These are phyloP conservation scores for Eudyptes chrysolophus DNA, from an alignment of 2,113 vertebrate genomes.

Conservation along the genomic window DNA sequence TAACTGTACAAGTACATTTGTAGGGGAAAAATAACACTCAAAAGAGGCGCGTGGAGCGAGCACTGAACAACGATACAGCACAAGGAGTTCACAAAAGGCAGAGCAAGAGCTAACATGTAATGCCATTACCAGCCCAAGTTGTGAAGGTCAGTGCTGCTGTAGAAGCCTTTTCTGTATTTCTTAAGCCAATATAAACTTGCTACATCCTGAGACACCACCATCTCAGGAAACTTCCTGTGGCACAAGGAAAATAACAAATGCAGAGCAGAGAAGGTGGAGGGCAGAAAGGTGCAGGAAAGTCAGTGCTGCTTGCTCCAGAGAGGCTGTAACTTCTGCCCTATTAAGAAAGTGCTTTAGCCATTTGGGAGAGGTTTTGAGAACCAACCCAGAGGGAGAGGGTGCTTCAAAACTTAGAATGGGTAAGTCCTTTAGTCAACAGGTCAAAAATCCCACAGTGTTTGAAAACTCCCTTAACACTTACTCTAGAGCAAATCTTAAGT, in stretches of 20 bases:
- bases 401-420: neutral
- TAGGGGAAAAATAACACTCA: neutral
- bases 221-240: conserved; percentile 2
- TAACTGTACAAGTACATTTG: neutral
- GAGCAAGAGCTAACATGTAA: neutral
- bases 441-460: neutral
- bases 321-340: neutral
- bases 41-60: neutral
- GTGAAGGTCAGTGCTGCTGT: neutral
- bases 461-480: neutral
- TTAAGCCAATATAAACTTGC: neutral
- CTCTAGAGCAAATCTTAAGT: neutral
- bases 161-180: neutral
- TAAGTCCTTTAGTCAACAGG: neutral
- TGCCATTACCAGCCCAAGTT: neutral
- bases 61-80: neutral
- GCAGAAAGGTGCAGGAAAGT: neutral
- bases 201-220: neutral
- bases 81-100: neutral
- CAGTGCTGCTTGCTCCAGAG: neutral
- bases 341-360: neutral
- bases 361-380: neutral
- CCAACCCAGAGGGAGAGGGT: neutral
- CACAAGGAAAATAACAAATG: neutral
- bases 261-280: neutral